Percentiles rank a stretch among this genome's conserved stretches.
Evolutionary conservation across 2,113 vertebrate species (phyloP).

Genomic region (Coryphaenoides rupestris): DNA sequence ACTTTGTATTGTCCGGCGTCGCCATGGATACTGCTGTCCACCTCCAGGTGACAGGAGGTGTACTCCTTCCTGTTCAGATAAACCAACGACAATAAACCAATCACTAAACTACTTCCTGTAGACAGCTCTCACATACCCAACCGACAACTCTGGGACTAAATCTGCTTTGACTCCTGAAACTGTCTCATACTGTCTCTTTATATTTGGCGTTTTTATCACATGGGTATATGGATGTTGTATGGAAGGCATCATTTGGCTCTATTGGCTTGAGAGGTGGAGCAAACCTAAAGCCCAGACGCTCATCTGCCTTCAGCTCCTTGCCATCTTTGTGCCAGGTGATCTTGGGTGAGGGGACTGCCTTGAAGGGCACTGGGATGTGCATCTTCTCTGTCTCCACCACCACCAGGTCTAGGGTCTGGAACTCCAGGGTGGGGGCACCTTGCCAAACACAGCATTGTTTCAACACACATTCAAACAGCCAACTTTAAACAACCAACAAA

Average conservation of each 20-base stretch:
- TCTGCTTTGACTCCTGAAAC: too few species aligned
- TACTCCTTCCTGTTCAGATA: slow-evolving; percentile 71
- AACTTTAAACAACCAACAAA: too few species aligned
- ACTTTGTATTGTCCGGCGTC: slow-evolving; percentile 94
- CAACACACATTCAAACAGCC: too few species aligned
- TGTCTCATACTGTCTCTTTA: too few species aligned
- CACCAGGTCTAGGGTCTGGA: slow-evolving; percentile 88
- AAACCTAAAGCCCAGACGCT: slow-evolving; percentile 82
- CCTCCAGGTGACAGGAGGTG: slow-evolving; percentile 82
- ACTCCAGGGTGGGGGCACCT: slow-evolving; percentile 92
- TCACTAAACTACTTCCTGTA: too few species aligned
- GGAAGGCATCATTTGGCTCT: too few species aligned
- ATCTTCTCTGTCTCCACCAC: slow-evolving; percentile 94
- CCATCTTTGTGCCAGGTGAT: slow-evolving; percentile 96
- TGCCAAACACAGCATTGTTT: slow-evolving; percentile 1
- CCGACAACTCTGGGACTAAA: too few species aligned
- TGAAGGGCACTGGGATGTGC: slow-evolving; percentile 88
- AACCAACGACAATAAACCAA: neutral
- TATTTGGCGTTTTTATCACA: too few species aligned
- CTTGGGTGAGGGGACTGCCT: slow-evolving; percentile 87
- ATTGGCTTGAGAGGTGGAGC: neutral
- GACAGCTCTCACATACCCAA: too few species aligned
- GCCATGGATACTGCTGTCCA: slow-evolving; percentile 80
- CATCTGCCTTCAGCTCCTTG: slow-evolving; percentile 87
- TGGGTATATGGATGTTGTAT: too few species aligned